Evolutionary conservation across 2,797 vertebrate species (phyloP), one percentile per base, ranked within the genome.

Genomic region (Acanthopagrus latus): DNA sequence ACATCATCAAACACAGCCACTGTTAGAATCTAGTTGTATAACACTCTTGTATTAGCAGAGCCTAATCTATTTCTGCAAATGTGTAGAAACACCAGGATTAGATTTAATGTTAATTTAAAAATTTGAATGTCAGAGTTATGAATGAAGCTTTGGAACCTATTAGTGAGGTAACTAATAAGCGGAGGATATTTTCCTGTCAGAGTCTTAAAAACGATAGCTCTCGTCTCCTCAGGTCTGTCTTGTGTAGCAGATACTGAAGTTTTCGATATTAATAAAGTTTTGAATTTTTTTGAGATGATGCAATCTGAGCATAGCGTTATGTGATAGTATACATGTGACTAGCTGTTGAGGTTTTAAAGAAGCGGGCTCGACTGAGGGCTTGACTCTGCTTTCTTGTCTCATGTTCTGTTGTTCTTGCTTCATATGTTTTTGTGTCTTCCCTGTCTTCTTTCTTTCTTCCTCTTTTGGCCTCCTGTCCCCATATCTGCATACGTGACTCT

Each of bases 341-440:
- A 72, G 41, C 29, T 76, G 60, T 54, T 62, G 23, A 43, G 29
- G 5, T 78, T 74, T 52, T 63, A n/a, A 86, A 71, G 48, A 77
- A 52, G 43, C 80, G 55, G 79, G 67, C 80, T 81, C 17, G 17
- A 77, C 82, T 85, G 74, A 88, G 87, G 88, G 86, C 80, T 86
- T 70, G 69, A 86, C 88, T 87, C 82, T 76, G 63, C 85, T 87
- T 81, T 90, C 71, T 85, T 86, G 89, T 93, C 81, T 88, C 78
- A 80, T 69, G 81, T 90, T 90, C 76, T 84, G 91, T 82, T 91
- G 78, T 91, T 92, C 95, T 95, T 95, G 86, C 85, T 91, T 94
- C 93, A 93, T 87, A 85, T 93, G 80, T 94, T 87, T 88, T 83
- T 93, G 88, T 93, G 92, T 93, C 86, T 90, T 89, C 90, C 87